phyloP scores from a whole-genome alignment of 92 coral and sea anemone species.

The Siderastrea radians region DNA sequence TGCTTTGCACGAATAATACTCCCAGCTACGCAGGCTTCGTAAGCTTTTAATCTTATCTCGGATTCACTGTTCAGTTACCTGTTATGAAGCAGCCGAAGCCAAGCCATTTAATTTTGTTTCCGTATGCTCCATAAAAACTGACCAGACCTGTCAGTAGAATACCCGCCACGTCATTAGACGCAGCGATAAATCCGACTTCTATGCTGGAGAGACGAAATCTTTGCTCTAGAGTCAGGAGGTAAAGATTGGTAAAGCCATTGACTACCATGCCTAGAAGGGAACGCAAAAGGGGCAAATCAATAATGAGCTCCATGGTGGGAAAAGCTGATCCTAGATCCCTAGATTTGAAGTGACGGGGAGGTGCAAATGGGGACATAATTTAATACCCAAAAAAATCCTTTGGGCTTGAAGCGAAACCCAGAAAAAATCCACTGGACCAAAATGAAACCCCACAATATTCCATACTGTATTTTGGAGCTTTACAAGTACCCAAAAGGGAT shows the following conservation, averaged over 20 bases:
- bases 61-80: slow-evolving; percentile 36
- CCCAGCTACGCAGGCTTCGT: neutral
- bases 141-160: slow-evolving; percentile 77
- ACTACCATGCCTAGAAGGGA: slow-evolving; percentile 77
- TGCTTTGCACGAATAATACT: too few relatives aligned
- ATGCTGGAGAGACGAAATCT: slow-evolving; percentile 84
- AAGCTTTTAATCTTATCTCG: neutral
- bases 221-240: slow-evolving; percentile 81
- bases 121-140: slow-evolving; percentile 89
- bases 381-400: too few relatives aligned
- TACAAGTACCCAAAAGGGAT: too few relatives aligned
- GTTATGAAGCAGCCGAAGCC: slow-evolving; percentile 81
- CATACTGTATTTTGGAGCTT: too few relatives aligned
- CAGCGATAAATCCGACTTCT: slow-evolving; percentile 85
- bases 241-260: slow-evolving; percentile 78
- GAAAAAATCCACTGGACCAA: too few relatives aligned
- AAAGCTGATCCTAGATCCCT: neutral
- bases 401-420: too few relatives aligned
- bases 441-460: too few relatives aligned
- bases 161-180: slow-evolving; percentile 80
- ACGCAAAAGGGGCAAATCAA: neutral
- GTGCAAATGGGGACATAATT: too few relatives aligned
- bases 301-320: too few relatives aligned
- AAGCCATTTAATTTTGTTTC: slow-evolving; percentile 87
- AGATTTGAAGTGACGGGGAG: too few relatives aligned